A percentile compares a stretch with the other conserved stretches of the same genome.
Evolutionary conservation across 2,797 vertebrate genomes (phyloP).

Genomic region (Gallinago stenura): DNA sequence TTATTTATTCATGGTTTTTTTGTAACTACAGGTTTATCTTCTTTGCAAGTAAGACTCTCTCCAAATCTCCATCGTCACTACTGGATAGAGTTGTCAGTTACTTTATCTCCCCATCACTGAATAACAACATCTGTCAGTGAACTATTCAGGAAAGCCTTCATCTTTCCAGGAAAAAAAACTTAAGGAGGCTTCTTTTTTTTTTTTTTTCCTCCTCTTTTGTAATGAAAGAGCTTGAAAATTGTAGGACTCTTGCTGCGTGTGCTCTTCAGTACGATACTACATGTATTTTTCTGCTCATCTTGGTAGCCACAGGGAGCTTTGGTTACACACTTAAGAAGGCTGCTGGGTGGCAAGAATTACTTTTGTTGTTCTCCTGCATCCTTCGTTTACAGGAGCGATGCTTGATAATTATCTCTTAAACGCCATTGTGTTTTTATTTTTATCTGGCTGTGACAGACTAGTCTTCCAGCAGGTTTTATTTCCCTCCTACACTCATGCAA

Average conservation of each 20-base stretch:
- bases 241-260: not conserved
- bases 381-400: not conserved
- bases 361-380: not conserved
- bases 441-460: conserved; percentile 30
- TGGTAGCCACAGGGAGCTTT: not conserved
- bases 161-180: not conserved
- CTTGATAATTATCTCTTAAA: not conserved
- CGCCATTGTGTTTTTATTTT: conserved; percentile 21
- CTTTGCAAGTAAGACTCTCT: not conserved
- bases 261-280: not conserved
- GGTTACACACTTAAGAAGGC: not conserved
- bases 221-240: not conserved
- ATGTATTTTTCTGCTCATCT: not conserved
- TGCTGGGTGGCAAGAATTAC: not conserved
- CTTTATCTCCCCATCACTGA: not conserved
- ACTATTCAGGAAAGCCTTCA: not conserved
- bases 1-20: not conserved
- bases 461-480: conserved; percentile 25
- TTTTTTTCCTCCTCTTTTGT: not conserved
- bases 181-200: not conserved
- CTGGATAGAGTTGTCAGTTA: not conserved
- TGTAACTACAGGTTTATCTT: not conserved
- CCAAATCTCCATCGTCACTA: not conserved
- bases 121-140: not conserved
- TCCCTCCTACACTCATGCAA: not conserved